Evolutionary conservation across 1,140 invertebrate species (phyloP).

Genomic region (Nomia melanderi): DNA sequence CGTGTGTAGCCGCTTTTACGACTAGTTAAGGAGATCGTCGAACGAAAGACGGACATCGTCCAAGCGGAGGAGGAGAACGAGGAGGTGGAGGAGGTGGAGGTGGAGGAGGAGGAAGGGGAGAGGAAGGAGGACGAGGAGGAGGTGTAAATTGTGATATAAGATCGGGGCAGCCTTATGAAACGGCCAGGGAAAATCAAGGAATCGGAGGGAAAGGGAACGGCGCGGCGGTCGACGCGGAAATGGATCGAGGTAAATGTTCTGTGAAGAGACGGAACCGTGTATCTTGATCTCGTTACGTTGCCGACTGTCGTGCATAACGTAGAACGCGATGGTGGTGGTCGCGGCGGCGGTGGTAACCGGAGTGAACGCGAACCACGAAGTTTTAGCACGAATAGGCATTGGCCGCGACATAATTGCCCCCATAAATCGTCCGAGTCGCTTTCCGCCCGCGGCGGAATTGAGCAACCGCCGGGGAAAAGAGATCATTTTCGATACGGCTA

Average conservation of each 20-base stretch:
- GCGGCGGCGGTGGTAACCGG: not conserved
- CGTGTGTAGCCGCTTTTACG: too few relatives aligned
- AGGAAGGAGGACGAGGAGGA: not conserved
- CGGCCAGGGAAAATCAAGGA: conserved; percentile 2
- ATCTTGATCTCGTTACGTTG: conserved; percentile 50
- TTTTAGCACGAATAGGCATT: not conserved
- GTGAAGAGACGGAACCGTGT: conserved; percentile 46
- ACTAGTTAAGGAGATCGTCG: too few relatives aligned
- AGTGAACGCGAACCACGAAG: conserved; percentile 1
- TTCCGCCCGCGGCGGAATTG: not conserved
- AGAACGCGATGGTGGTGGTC: conserved; percentile 17
- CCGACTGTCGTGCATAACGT: conserved; percentile 46
- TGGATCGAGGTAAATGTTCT: conserved; percentile 50
- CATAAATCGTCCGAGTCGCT: conserved; percentile 6
- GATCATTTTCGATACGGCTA: not conserved
- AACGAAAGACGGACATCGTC: too few relatives aligned
- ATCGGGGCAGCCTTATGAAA: conserved; percentile 34
- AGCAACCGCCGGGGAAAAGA: too few relatives aligned
- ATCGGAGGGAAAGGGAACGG: not conserved
- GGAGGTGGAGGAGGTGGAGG: too few relatives aligned
- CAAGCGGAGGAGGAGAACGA: too few relatives aligned
- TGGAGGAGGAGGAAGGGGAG: too few relatives aligned
- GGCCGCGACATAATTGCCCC: not conserved
- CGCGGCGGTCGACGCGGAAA: conserved; percentile 44
- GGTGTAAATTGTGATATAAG: conserved; percentile 29